Base-by-base conservation (phyloP, 2,888 invertebrate species). In the Miltochrista miniata region DNA sequence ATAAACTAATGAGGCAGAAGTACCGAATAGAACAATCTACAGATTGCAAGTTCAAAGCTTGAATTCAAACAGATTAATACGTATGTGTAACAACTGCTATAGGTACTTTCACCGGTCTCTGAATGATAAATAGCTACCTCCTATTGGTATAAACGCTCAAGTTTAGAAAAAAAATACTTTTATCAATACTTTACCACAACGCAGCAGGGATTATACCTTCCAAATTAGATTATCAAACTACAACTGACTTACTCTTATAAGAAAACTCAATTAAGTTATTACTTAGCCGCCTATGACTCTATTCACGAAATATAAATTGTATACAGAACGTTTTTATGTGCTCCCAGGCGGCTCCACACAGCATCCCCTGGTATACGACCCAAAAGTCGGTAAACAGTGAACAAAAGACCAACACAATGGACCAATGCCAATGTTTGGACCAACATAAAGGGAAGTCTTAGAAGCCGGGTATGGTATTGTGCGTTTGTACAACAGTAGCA, bases 401-500 rank as follows among this genome's bases (percentile, higher is more conserved):
- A 91, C 90, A 91, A 91, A 84, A 79, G 85, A 66, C n/a, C 54
- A 58, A 64, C 64, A 91, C 90, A 90, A 91, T 87, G 59, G 74
- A 58, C 83, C 81, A 85, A 88, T 87, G 84, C 88, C 90, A 83
- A 90, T 90, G 90, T 91, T 90, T 90, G 87, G 87, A 74, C 79
- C 78, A 81, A 85, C 82, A 90, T 87, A 90, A 90, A 59, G 83
- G 74, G 76, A 78, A 80, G 79, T 87, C 84, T 85, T 79, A 88
- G 87, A 83, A 85, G 76, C 66, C 50, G 69, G 61, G 75, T 58
- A 62, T 57, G 54, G 65, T 55, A 81, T 90, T 90, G 88, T 90
- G 79, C 79, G 75, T 82, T 90, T 90, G 90, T 89, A 89, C 87
- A 89, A 89, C 90, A 86, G 90, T 90, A 90, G 90, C 90, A 64